A percentile compares a stretch with the other conserved stretches of the same genome.
Evolutionary conservation across 1,140 invertebrate species (phyloP).

Genomic region (Acromyrmex charruanus): DNA sequence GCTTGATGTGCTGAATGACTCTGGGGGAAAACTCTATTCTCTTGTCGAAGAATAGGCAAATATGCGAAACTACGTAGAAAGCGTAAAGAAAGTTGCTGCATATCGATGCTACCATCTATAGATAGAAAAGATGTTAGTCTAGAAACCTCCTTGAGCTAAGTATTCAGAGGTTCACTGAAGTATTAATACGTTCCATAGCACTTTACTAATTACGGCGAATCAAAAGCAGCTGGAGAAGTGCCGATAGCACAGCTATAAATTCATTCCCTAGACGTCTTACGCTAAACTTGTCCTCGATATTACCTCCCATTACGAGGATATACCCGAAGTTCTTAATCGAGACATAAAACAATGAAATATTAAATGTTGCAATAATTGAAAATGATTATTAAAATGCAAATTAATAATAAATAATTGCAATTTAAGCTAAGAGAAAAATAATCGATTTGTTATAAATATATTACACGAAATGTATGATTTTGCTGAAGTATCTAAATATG

Average conservation of each 20-base stretch:
- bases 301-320: constrained; percentile 22
- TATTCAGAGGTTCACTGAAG: constrained; percentile 15
- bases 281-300: constrained; percentile 33
- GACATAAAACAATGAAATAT: not conserved
- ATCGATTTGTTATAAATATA: too few relatives aligned
- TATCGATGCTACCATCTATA: constrained; percentile 49
- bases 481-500: too few relatives aligned
- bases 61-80: constrained; percentile 40
- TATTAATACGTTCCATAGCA: constrained; percentile 4
- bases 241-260: constrained; percentile 33
- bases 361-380: not conserved
- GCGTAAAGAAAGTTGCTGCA: constrained; percentile 49
- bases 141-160: constrained; percentile 35
- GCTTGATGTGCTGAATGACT: not conserved
- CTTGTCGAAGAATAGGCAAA: constrained; percentile 12
- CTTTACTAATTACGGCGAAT: constrained; percentile 55
- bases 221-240: constrained; percentile 43
- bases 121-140: constrained; percentile 46
- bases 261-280: not conserved
- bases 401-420: not conserved
- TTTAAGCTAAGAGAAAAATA: not conserved
- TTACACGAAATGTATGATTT: too few relatives aligned
- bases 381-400: not conserved
- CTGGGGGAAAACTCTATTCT: not conserved
- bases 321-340: not conserved